Evolutionary conservation across 92 coral and sea anemone genomes (phyloP).

Genomic region (Palythoa caribaeorum): DNA sequence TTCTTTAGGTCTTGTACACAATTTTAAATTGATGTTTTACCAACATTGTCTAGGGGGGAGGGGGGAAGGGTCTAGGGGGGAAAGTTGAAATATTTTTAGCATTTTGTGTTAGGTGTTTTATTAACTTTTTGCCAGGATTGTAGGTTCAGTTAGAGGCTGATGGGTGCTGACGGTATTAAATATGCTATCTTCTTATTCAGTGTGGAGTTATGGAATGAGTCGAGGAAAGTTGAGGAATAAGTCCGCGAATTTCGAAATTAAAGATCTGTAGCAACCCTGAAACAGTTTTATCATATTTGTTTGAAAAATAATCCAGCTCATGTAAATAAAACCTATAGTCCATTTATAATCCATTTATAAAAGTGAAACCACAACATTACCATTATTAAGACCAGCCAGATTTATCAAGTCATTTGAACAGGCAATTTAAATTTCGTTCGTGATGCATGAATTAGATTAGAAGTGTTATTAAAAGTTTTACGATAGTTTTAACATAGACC

Average conservation of each 20-base stretch:
- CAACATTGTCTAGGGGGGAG: too few species aligned
- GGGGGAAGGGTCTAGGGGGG: too few species aligned
- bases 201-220: not conserved
- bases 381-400: not conserved
- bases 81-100: too few species aligned
- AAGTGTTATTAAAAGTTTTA: not conserved
- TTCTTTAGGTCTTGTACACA: too few species aligned
- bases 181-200: slow-evolving; percentile 3
- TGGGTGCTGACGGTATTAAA: not conserved
- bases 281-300: slow-evolving; percentile 10
- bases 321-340: slow-evolving; percentile 1
- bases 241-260: not conserved
- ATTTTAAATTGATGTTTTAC: too few species aligned
- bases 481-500: not conserved
- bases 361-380: not conserved
- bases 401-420: not conserved
- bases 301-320: not conserved
- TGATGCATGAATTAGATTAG: not conserved
- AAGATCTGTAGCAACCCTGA: slow-evolving; percentile 2
- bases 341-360: slow-evolving; percentile 4
- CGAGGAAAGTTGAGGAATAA: slow-evolving; percentile 6
- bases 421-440: not conserved
- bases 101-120: too few species aligned
- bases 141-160: not conserved
- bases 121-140: too few species aligned